Conservation (phyloP, 2,797 vertebrate species). For the Rousettus madagascariensis region DNA sequence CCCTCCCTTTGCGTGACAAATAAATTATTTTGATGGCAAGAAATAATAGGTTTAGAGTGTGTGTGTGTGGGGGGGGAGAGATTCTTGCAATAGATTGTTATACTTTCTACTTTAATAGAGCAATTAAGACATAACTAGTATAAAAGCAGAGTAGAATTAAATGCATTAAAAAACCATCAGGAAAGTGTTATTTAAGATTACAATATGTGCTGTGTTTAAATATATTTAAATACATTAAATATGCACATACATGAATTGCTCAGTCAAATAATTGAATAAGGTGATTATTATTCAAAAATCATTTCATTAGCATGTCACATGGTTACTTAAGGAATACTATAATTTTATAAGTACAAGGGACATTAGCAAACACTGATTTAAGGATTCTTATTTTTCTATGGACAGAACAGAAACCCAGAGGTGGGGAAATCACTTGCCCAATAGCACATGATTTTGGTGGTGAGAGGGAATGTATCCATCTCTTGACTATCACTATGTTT, state of each 20-base stretch:
- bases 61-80: background rate
- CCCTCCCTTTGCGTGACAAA: background rate
- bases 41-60: background rate
- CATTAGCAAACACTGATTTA: background rate
- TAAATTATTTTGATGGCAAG: background rate
- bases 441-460: background rate
- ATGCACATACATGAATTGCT: background rate
- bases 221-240: constrained; percentile 3
- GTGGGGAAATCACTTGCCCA: background rate
- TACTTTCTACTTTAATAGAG: background rate
- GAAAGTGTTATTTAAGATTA: background rate
- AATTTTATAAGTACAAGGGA: background rate
- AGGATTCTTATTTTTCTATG: background rate
- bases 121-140: background rate
- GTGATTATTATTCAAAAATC: constrained; percentile 3
- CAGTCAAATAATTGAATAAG: background rate
- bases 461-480: background rate
- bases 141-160: background rate
- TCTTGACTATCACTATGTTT: background rate
- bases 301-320: background rate
- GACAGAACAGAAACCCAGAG: background rate
- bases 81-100: background rate
- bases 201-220: background rate
- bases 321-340: background rate
- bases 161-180: background rate